Evolutionary conservation across 2,113 vertebrate genomes (phyloP), one percentile per base, ranked within the genome.

Genomic region (Malurus cyaneus): DNA sequence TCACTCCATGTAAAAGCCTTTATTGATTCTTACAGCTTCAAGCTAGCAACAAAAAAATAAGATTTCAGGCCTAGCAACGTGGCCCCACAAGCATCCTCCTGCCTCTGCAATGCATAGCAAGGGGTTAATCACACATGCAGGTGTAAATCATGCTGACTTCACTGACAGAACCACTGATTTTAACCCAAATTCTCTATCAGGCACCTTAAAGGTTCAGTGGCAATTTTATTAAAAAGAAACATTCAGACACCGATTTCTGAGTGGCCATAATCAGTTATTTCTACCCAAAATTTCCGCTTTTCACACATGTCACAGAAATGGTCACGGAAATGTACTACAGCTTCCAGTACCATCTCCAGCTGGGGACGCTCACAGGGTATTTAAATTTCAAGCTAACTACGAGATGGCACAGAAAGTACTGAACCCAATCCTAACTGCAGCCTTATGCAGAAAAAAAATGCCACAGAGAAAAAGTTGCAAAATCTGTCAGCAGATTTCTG

Each of bases 301-400:
- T 49, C 14, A 2, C 59, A 41, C 2, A 0, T 10, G 2, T 10
- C 47, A 25, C 23, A 60, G 26, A 64, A 53, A 56, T 0, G 5
- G 54, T 25, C 8, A 3, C 3, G 32, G 23, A 53, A 49, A 66
- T 7, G 18, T 0, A 11, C 13, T 41, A 44, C n/a, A 29, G 11
- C 61, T 76, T 29, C 53, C 41, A 65, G 44, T 2, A 29, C 31
- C 49, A 53, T 53, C 79, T 80, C 85, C 80, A 79, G 59, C 62
- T 57, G 34, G 32, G 59, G 86, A 89, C 86, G 71, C 53, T 26
- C 46, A 25, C 26, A 16, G n/a, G 0, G 9, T 14, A 42, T 23
- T 64, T 34, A 14, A 65, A 41, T 61, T 52, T 34, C 59, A 14
- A 52, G 18, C 31, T 61, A 50, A 82, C 53, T 54, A 29, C 20